Conservation (phyloP, 2,113 vertebrate species). For the Lethenteron reissneri region DNA sequence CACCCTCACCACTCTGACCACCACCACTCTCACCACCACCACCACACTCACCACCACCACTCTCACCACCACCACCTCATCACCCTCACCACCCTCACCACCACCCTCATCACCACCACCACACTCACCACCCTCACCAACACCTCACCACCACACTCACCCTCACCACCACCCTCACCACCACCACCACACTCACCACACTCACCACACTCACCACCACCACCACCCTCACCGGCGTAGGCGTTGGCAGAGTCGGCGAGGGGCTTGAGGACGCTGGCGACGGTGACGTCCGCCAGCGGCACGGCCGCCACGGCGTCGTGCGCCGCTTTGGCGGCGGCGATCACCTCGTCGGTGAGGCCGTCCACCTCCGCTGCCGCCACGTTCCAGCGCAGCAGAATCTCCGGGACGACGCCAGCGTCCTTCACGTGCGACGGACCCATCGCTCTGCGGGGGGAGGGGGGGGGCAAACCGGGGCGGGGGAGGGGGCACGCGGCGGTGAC, state of each 20-base stretch:
- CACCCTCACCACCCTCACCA: no score
- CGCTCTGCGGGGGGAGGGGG: no score
- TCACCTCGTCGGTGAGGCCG: slow-evolving; percentile 31
- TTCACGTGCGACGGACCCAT: no score
- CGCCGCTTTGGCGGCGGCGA: slow-evolving; percentile 43
- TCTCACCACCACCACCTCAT: not conserved
- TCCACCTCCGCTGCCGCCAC: slow-evolving; percentile 42
- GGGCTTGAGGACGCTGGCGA: slow-evolving; percentile 53
- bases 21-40: no score
- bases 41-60: no score
- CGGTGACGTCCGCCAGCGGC: slow-evolving; percentile 29
- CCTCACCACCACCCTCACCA: not conserved
- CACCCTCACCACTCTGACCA: no score
- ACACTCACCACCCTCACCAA: not conserved
- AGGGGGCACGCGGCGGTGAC: no score
- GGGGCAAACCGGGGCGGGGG: no score
- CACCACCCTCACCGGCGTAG: slow-evolving; percentile 43
- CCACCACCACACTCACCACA: not conserved
- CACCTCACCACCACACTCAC: no score
- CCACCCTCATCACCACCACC: not conserved
- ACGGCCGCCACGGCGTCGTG: slow-evolving; percentile 57
- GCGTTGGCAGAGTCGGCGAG: slow-evolving; percentile 67
- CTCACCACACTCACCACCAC: not conserved
- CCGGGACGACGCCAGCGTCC: slow-evolving; percentile 11
- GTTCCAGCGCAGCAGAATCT: slow-evolving; percentile 53